phyloP scores from a whole-genome alignment of 2,888 invertebrate species.

The Dasypogon diadema region DNA sequence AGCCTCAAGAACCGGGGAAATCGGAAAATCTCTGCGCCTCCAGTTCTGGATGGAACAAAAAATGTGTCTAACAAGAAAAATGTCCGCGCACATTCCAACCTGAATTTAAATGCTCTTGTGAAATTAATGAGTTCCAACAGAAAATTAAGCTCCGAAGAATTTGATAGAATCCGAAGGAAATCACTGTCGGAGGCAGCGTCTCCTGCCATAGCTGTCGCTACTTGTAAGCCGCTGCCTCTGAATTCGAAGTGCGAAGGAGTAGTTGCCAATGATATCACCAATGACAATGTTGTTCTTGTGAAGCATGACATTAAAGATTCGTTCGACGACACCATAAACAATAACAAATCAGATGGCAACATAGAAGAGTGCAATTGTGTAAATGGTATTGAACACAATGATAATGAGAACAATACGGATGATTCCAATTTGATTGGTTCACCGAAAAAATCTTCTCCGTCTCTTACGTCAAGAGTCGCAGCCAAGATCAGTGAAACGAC shows the following conservation, averaged over 20 bases:
- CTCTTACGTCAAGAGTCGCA: slow-evolving; percentile 65
- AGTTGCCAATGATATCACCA: slow-evolving; percentile 47
- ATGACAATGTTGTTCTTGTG: slow-evolving; percentile 62
- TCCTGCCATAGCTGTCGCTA: slow-evolving; percentile 60
- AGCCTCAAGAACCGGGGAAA: slow-evolving; percentile 60
- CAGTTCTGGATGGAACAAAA: slow-evolving; percentile 55
- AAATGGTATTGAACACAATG: background rate
- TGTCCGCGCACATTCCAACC: slow-evolving; percentile 60
- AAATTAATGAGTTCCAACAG: slow-evolving; percentile 63
- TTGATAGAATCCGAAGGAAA: slow-evolving; percentile 63
- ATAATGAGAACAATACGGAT: background rate
- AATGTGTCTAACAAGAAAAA: slow-evolving; percentile 52
- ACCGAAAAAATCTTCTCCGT: slow-evolving; percentile 61
- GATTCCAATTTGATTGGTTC: slow-evolving; percentile 9
- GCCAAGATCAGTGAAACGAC: slow-evolving; percentile 65
- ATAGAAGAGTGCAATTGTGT: background rate
- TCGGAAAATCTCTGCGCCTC: slow-evolving; percentile 61
- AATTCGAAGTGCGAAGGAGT: slow-evolving; percentile 51
- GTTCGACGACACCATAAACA: slow-evolving; percentile 58
- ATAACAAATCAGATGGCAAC: slow-evolving; percentile 38
- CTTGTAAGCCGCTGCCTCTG: slow-evolving; percentile 60
- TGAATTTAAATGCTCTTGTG: slow-evolving; percentile 64
- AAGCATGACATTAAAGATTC: slow-evolving; percentile 60
- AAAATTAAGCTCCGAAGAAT: slow-evolving; percentile 63
- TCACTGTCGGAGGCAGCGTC: slow-evolving; percentile 62